These are phyloP conservation scores for Montipora capricornis DNA, from an alignment of 64 coral and sea anemone genomes.

Conservation along the genomic window DNA sequence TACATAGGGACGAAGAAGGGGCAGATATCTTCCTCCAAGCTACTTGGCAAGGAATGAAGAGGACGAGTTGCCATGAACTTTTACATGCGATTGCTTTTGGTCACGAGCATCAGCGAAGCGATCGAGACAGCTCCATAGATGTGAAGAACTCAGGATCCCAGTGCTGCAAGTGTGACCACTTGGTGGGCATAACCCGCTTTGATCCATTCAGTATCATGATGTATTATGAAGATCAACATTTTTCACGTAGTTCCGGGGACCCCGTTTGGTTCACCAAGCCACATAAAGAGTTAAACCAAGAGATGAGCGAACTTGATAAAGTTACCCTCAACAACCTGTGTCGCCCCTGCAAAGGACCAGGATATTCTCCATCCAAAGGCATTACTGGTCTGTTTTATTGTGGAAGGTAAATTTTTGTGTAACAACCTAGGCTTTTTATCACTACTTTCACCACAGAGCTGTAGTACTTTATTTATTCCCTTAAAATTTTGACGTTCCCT, in stretches of 20 bases:
- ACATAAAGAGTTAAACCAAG: not conserved
- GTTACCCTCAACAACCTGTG: not conserved
- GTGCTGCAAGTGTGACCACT: not conserved
- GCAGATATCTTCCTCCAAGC: not conserved
- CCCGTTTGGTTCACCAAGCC: conserved; percentile 7
- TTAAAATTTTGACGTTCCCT: too few relatives aligned
- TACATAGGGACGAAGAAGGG: too few relatives aligned
- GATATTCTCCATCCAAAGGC: not conserved
- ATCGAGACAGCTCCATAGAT: not conserved
- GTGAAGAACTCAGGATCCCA: not conserved
- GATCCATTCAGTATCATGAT: conserved; percentile 1
- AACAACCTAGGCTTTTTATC: too few relatives aligned
- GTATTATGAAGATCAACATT: not conserved
- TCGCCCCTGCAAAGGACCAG: not conserved
- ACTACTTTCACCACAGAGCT: too few relatives aligned
- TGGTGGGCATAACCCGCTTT: not conserved
- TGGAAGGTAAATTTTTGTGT: not conserved
- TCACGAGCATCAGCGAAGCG: not conserved
- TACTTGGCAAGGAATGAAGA: not conserved
- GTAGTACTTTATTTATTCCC: too few relatives aligned
- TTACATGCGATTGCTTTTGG: not conserved
- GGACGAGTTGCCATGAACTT: not conserved
- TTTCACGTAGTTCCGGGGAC: not conserved
- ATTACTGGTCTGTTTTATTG: not conserved
- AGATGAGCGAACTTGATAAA: conserved; percentile 1